phyloP scores from a whole-genome alignment of 1,140 invertebrate genomes.

The Cataglyphis hispanica region DNA sequence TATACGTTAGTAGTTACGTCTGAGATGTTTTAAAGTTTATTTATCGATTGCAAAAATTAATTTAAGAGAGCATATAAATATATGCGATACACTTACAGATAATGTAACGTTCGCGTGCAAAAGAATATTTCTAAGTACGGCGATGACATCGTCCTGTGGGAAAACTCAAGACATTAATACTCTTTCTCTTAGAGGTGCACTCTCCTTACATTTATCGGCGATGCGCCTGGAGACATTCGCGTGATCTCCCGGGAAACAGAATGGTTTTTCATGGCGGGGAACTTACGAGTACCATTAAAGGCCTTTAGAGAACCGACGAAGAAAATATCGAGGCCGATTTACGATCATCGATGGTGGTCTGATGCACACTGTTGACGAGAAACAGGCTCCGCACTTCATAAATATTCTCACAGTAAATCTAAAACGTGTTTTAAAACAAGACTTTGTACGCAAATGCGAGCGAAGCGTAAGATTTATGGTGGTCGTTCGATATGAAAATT shows the following conservation, averaged over 20 bases:
- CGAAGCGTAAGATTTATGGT: slow-evolving; percentile 51
- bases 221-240: neutral
- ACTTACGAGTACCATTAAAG: slow-evolving; percentile 81
- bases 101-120: neutral
- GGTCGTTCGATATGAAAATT: slow-evolving; percentile 57
- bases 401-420: slow-evolving; percentile 53
- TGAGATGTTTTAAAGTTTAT: neutral
- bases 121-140: neutral
- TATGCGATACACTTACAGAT: neutral
- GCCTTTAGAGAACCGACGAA: slow-evolving; percentile 27
- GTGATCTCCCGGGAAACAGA: slow-evolving; percentile 27
- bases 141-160: neutral
- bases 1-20: too few relatives aligned
- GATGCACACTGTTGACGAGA: slow-evolving; percentile 40
- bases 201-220: slow-evolving; percentile 49
- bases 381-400: slow-evolving; percentile 40
- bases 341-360: slow-evolving; percentile 61
- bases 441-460: slow-evolving; percentile 5
- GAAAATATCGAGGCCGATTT: slow-evolving; percentile 68
- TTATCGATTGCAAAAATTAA: neutral
- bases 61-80: neutral
- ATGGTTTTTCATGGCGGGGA: slow-evolving; percentile 61
- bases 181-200: slow-evolving; percentile 23
- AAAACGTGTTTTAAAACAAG: slow-evolving; percentile 36
- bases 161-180: neutral